These are phyloP conservation scores for Ephestia elutella DNA, from an alignment of 1,140 invertebrate genomes.

Conservation along the genomic window DNA sequence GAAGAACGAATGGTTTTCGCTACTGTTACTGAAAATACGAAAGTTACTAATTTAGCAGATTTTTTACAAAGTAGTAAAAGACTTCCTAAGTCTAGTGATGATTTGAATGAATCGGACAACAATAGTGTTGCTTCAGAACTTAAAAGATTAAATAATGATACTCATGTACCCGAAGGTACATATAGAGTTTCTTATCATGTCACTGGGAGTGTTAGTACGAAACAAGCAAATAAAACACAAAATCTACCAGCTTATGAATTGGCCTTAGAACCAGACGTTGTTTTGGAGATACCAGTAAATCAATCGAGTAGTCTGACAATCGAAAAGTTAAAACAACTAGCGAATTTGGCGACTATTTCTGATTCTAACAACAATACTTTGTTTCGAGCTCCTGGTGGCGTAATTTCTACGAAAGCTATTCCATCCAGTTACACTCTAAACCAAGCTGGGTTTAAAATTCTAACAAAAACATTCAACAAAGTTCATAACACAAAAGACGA, in stretches of 20 bases:
- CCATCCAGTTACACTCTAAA: slow-evolving; percentile 75
- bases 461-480: slow-evolving; percentile 80
- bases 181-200: slow-evolving; percentile 67
- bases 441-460: slow-evolving; percentile 78
- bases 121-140: slow-evolving; percentile 20
- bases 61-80: slow-evolving; percentile 40
- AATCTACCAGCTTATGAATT: slow-evolving; percentile 61
- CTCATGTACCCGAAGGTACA: slow-evolving; percentile 56
- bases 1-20: slow-evolving; percentile 17
- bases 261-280: slow-evolving; percentile 58
- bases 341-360: slow-evolving; percentile 69
- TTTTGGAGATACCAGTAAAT: slow-evolving; percentile 66
- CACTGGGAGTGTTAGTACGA: slow-evolving; percentile 66
- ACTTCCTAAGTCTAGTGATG: slow-evolving; percentile 56
- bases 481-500: slow-evolving; percentile 61
- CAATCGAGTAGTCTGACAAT: slow-evolving; percentile 56
- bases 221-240: slow-evolving; percentile 64
- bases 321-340: slow-evolving; percentile 72
- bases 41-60: slow-evolving; percentile 19
- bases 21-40: slow-evolving; percentile 28
- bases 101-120: slow-evolving; percentile 34
- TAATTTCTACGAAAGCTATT: slow-evolving; percentile 76
- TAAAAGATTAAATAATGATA: slow-evolving; percentile 20
- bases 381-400: slow-evolving; percentile 61
- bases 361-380: slow-evolving; percentile 67